Evolutionary conservation across 2,113 vertebrate species (phyloP).

Genomic region (Corythaixoides concolor): DNA sequence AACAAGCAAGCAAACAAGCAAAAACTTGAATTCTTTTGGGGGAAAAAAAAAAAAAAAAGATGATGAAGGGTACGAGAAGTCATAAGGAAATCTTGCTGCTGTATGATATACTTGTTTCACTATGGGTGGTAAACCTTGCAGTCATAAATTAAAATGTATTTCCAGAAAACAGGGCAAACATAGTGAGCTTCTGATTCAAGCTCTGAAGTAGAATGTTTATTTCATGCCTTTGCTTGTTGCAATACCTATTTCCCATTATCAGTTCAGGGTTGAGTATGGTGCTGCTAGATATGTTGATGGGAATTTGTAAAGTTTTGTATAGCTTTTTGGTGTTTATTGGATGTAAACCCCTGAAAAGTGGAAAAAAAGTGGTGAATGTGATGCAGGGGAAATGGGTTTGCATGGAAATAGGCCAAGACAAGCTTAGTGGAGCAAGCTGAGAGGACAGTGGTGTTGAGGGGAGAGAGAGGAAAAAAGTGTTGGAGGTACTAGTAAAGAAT

Average conservation of each 20-base stretch:
- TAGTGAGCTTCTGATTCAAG: background rate
- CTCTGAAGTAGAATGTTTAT: background rate
- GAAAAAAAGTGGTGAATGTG: rapidly evolving
- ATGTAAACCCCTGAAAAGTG: background rate
- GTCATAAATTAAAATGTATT: background rate
- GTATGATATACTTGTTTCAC: background rate
- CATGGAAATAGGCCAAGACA: background rate
- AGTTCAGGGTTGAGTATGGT: too few relatives aligned
- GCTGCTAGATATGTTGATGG: background rate
- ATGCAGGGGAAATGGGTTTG: background rate
- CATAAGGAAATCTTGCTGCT: background rate
- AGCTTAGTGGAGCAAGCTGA: background rate
- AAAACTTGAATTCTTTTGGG: background rate
- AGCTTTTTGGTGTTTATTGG: background rate
- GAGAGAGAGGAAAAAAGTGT: background rate
- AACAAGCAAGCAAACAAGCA: background rate
- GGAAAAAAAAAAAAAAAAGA: background rate
- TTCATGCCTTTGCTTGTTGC: background rate
- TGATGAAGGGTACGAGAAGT: background rate
- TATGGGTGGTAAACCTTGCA: background rate
- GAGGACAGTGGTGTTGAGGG: background rate
- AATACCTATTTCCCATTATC: background rate
- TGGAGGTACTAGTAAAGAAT: background rate
- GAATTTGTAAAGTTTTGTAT: background rate
- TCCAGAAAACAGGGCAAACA: background rate